phyloP scores from a whole-genome alignment of 2,888 invertebrate species.

The Thecophora atra region DNA sequence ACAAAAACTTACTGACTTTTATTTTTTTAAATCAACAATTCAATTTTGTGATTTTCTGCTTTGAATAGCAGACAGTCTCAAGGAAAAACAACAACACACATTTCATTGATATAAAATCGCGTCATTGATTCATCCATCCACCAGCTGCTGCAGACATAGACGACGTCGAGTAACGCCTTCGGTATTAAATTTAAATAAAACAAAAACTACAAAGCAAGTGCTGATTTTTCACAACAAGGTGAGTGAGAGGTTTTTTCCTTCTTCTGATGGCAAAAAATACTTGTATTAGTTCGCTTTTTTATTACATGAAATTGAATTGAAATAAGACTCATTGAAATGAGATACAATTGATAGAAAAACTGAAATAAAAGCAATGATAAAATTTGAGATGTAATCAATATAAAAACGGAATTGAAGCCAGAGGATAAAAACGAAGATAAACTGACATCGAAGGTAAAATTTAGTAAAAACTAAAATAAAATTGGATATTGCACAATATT shows the following conservation, averaged over 20 bases:
- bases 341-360: too few relatives aligned
- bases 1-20: too few relatives aligned
- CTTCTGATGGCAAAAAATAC: not conserved
- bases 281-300: not conserved
- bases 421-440: too few relatives aligned
- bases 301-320: too few relatives aligned
- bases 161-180: slow-evolving; percentile 22
- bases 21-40: not conserved
- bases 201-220: slow-evolving; percentile 4
- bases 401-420: too few relatives aligned
- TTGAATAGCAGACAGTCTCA: slow-evolving; percentile 13
- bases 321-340: too few relatives aligned
- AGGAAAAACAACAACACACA: not conserved
- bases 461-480: too few relatives aligned
- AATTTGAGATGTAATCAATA: too few relatives aligned
- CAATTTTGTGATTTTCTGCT: not conserved
- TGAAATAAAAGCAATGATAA: too few relatives aligned
- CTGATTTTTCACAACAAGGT: slow-evolving; percentile 20
- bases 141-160: not conserved
- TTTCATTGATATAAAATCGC: not conserved
- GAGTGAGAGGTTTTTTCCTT: slow-evolving; percentile 7
- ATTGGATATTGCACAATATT: too few relatives aligned
- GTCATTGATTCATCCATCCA: slow-evolving; percentile 27
- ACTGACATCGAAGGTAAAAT: too few relatives aligned
- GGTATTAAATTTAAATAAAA: not conserved